Conservation (phyloP, 2,797 vertebrate genomes). For the Dryobates pubescens region DNA sequence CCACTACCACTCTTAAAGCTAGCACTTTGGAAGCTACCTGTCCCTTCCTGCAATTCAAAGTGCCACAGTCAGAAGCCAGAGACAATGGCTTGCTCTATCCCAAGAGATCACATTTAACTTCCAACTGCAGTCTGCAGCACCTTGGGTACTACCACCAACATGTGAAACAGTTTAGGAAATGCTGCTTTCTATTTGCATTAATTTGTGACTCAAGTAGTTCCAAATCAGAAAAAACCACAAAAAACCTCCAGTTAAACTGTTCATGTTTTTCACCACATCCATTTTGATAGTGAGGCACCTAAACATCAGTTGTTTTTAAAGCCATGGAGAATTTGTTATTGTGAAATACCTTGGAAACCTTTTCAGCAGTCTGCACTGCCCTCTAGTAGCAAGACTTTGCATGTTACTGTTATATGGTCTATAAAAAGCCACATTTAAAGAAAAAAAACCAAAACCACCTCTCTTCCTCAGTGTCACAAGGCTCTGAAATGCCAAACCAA, state of each 20-base stretch:
- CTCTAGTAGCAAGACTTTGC: neutral
- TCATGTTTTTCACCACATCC: neutral
- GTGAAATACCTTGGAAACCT: neutral
- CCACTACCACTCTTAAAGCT: neutral
- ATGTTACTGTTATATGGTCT: neutral
- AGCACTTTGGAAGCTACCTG: neutral
- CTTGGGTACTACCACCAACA: too few relatives aligned
- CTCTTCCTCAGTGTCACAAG: rapidly evolving
- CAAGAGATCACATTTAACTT: neutral
- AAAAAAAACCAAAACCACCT: neutral
- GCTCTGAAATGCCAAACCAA: neutral
- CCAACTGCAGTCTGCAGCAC: neutral
- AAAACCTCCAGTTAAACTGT: neutral
- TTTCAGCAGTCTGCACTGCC: neutral
- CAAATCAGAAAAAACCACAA: neutral
- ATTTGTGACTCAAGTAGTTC: neutral
- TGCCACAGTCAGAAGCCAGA: neutral
- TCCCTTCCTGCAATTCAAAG: neutral
- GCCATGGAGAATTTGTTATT: neutral
- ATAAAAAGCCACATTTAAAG: neutral
- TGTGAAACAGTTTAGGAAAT: neutral
- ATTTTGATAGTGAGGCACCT: neutral
- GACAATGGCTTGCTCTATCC: neutral
- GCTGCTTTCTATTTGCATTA: neutral
- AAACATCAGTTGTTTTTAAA: neutral